These are phyloP conservation scores for Himalopsyche japonica DNA, from an alignment of 2,888 invertebrate genomes.

Conservation along the genomic window DNA sequence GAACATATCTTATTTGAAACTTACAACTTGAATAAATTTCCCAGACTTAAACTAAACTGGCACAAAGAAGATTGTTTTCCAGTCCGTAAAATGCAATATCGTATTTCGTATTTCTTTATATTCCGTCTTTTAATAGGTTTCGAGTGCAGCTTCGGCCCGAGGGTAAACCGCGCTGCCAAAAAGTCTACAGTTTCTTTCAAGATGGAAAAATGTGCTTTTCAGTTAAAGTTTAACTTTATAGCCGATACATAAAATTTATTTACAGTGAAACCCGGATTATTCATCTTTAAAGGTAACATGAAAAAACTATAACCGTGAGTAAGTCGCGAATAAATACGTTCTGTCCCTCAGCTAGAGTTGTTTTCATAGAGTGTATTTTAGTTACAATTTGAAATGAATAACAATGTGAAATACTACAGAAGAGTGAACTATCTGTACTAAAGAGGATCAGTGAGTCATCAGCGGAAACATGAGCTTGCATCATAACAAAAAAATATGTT, in stretches of 20 bases:
- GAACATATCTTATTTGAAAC: background rate
- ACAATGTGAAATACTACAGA: too few species aligned
- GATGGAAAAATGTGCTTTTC: background rate
- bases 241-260: background rate
- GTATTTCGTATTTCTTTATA: slow-evolving; percentile 21
- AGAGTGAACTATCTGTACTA: too few species aligned
- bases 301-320: too few species aligned
- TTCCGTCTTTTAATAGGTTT: background rate
- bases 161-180: background rate
- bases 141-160: background rate
- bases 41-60: background rate
- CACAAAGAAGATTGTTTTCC: slow-evolving; percentile 25
- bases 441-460: too few species aligned
- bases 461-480: too few species aligned
- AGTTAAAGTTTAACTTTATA: background rate
- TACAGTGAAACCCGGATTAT: too few species aligned
- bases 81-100: slow-evolving; percentile 26
- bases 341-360: too few species aligned
- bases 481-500: too few species aligned
- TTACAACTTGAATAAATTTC: slow-evolving; percentile 1
- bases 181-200: background rate
- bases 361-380: too few species aligned
- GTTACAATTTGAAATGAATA: too few species aligned
- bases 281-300: too few species aligned
- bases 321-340: too few species aligned